These are phyloP conservation scores for Drosophila sproati DNA, from an alignment of 1,140 invertebrate genomes.

Conservation along the genomic window DNA sequence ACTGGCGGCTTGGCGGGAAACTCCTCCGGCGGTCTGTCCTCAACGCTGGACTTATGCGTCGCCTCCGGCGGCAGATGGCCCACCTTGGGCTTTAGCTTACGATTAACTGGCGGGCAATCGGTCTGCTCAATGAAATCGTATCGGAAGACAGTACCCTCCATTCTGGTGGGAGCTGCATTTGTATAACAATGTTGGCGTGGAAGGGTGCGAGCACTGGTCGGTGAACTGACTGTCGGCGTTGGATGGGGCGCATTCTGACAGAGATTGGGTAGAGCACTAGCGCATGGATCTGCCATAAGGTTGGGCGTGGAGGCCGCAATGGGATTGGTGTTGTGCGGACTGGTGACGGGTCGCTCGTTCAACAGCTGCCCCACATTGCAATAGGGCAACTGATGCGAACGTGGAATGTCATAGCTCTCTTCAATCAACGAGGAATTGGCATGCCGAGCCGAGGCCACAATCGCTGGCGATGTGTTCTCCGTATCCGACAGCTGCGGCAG, in stretches of 20 bases:
- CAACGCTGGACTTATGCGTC: conserved; percentile 83
- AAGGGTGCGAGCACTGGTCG: conserved; percentile 68
- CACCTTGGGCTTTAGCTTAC: conserved; percentile 90
- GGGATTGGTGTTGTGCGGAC: conserved; percentile 70
- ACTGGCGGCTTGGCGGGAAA: conserved; percentile 71
- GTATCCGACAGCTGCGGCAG: conserved; percentile 82
- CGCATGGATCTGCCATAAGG: conserved; percentile 62
- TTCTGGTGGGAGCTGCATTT: conserved; percentile 88
- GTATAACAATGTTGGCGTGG: conserved; percentile 88
- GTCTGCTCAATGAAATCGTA: conserved; percentile 85
- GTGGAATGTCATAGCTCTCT: conserved; percentile 90
- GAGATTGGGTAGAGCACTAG: conserved; percentile 20
- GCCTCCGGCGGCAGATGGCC: conserved; percentile 12
- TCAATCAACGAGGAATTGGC: conserved; percentile 85
- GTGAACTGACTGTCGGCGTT: conserved; percentile 36
- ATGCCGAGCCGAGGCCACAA: conserved; percentile 68
- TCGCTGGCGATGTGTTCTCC: conserved; percentile 83
- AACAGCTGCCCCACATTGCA: conserved; percentile 80
- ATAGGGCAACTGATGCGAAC: conserved; percentile 86
- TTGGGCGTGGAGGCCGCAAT: conserved; percentile 78
- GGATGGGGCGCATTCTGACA: conserved; percentile 11
- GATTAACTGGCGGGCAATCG: conserved; percentile 90
- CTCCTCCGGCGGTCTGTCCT: conserved; percentile 86
- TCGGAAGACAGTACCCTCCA: conserved; percentile 87
- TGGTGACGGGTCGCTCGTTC: conserved; percentile 73